phyloP scores from a whole-genome alignment of 2,888 invertebrate species.

The Neoscelio sp. region DNA sequence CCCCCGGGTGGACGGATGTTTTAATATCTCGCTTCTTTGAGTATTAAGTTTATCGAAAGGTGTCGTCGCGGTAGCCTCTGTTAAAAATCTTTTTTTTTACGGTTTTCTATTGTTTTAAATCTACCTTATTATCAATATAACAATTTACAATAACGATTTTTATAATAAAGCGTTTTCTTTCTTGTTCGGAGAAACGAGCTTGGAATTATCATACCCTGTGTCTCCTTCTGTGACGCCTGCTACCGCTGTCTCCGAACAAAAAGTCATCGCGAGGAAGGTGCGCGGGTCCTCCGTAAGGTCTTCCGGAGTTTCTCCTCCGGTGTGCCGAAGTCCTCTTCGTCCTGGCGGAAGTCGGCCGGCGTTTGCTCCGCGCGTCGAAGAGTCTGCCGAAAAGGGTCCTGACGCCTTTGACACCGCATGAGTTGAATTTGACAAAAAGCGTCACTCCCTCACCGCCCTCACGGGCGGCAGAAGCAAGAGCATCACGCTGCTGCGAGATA shows the following conservation, averaged over 20 bases:
- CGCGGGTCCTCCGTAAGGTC: slow-evolving; percentile 67
- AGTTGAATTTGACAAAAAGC: background rate
- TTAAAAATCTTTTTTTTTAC: too few relatives aligned
- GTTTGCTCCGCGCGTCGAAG: slow-evolving; percentile 68
- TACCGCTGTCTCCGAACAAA: slow-evolving; percentile 69
- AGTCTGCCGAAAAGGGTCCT: slow-evolving; percentile 74
- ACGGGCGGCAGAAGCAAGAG: too few relatives aligned
- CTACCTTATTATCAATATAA: too few relatives aligned
- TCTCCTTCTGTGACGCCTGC: slow-evolving; percentile 73
- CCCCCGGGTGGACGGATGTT: too few relatives aligned
- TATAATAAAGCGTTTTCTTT: too few relatives aligned
- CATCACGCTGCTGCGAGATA: too few relatives aligned
- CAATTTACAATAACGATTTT: too few relatives aligned
- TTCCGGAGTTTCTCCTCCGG: slow-evolving; percentile 61
- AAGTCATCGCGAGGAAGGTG: slow-evolving; percentile 75
- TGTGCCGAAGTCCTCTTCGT: slow-evolving; percentile 37
- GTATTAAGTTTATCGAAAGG: too few relatives aligned
- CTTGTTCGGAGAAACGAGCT: too few relatives aligned
- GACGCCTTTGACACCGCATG: slow-evolving; percentile 3
- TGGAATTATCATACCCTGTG: slow-evolving; percentile 74
- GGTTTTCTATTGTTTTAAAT: too few relatives aligned
- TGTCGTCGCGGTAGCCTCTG: too few relatives aligned
- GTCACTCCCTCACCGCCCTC: background rate
- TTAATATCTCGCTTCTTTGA: too few relatives aligned
- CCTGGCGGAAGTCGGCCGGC: slow-evolving; percentile 44